Percentiles rank a stretch among this genome's conserved stretches.
Conservation (phyloP, 2,888 invertebrate genomes). For the Spisula subtruncata region DNA sequence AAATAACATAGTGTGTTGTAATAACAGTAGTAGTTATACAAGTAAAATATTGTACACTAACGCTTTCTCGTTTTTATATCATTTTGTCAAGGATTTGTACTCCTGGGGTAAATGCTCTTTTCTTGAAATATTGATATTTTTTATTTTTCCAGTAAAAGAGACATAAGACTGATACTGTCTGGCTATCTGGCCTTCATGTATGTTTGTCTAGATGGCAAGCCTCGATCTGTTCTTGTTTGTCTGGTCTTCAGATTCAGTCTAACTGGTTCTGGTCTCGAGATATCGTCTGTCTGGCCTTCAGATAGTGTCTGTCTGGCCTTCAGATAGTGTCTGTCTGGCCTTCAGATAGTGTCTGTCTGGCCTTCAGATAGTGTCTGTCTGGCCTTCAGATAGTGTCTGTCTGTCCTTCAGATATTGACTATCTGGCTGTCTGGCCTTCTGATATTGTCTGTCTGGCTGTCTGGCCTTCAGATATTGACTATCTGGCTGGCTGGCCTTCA, state of each 20-base stretch:
- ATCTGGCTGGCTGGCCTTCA: background rate
- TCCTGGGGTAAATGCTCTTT: background rate
- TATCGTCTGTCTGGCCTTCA: no score
- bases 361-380: background rate
- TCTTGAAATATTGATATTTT: slow-evolving; percentile 8
- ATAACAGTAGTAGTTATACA: background rate
- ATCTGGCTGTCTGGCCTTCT: no score
- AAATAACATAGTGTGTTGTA: background rate
- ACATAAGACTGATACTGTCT: background rate
- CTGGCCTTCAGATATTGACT: background rate
- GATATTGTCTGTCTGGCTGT: background rate
- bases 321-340: background rate
- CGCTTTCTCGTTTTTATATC: background rate
- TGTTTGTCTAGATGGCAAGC: no score
- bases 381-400: background rate
- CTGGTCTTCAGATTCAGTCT: background rate
- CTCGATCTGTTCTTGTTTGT: background rate
- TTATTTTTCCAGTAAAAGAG: background rate
- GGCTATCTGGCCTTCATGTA: background rate
- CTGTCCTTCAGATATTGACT: background rate
- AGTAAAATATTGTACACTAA: no score
- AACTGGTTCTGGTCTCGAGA: no score
- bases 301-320: no score
- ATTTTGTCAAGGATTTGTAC: background rate
- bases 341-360: no score